Evolutionary conservation across 2,113 vertebrate genomes (phyloP).

Genomic region (Hemibagrus wyckioides): DNA sequence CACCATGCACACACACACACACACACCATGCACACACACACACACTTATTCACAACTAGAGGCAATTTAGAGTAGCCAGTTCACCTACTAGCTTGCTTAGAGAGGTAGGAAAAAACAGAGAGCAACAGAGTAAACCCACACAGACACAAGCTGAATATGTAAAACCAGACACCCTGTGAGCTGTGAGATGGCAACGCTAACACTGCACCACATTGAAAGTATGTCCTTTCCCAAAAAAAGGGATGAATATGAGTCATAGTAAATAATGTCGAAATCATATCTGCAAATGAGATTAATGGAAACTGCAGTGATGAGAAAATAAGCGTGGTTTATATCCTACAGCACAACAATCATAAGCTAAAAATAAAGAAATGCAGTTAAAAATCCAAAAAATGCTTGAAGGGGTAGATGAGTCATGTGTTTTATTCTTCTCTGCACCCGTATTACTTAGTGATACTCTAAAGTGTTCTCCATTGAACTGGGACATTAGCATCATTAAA

Average conservation of each 20-base stretch:
- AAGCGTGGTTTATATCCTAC: background rate
- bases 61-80: background rate
- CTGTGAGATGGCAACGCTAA: background rate
- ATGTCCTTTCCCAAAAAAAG: background rate
- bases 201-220: background rate
- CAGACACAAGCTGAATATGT: background rate
- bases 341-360: background rate
- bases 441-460: background rate
- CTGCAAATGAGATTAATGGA: background rate
- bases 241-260: background rate
- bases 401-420: constrained; percentile 25
- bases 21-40: background rate
- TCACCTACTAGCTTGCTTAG: background rate
- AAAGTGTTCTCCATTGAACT: background rate
- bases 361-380: constrained; percentile 33
- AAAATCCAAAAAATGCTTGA: constrained; percentile 19
- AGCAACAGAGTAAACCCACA: background rate
- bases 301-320: background rate
- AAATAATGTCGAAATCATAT: background rate
- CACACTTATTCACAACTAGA: background rate
- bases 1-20: background rate
- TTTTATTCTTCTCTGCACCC: background rate
- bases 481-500: background rate
- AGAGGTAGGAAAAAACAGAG: background rate
- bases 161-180: background rate